Evolutionary conservation across 2,113 vertebrate genomes (phyloP).

Genomic region (Chlorodrepanis virens): DNA sequence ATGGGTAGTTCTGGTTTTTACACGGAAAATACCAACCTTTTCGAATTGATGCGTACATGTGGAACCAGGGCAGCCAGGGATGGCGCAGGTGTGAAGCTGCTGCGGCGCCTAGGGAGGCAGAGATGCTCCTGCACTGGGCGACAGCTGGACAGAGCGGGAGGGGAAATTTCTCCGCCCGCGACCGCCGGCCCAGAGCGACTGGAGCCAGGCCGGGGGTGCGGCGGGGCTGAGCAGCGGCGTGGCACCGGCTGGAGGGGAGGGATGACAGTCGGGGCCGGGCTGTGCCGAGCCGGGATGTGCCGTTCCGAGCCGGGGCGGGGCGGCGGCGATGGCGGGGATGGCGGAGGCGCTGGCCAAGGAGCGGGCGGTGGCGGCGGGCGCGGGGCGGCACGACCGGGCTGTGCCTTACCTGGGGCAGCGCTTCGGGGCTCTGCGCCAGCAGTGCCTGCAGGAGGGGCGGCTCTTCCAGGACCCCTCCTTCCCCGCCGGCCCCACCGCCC

Average conservation of each 20-base stretch:
- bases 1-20: rapidly evolving
- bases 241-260: not conserved
- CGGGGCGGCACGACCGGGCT: not conserved
- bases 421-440: not conserved
- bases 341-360: conserved; percentile 2
- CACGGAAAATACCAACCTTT: rapidly evolving
- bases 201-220: rapidly evolving
- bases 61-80: not conserved
- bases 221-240: not conserved
- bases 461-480: conserved; percentile 53
- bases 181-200: too few relatives aligned
- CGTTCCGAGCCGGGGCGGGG: not conserved
- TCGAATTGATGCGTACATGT: rapidly evolving
- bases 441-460: conserved; percentile 13
- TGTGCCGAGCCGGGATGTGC: not conserved
- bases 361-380: not conserved
- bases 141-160: rapidly evolving
- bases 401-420: conserved; percentile 18
- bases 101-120: rapidly evolving
- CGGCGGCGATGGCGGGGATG: not conserved
- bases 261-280: not conserved
- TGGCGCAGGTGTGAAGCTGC: rapidly evolving
- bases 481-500: conserved; percentile 19
- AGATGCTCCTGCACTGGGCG: not conserved
- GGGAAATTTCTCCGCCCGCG: rapidly evolving